Conservation (phyloP, 1,140 invertebrate species). For the Contarinia nasturtii region DNA sequence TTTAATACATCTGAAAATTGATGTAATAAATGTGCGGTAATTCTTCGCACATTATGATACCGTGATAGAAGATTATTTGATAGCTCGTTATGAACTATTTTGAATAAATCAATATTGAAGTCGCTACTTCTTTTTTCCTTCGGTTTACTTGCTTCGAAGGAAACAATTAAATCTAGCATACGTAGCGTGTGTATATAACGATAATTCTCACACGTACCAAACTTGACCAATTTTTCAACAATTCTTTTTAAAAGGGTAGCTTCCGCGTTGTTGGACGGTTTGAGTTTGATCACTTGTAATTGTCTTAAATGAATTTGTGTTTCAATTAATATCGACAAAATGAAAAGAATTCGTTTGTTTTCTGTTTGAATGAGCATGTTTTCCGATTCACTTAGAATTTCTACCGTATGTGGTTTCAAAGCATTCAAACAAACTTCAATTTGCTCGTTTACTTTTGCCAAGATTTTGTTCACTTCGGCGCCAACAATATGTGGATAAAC, state of each 20-base stretch:
- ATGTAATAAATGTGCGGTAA: slow-evolving; percentile 50
- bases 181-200: not conserved
- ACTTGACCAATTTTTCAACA: not conserved
- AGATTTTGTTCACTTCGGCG: slow-evolving; percentile 13
- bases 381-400: not conserved
- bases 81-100: slow-evolving; percentile 29
- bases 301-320: slow-evolving; percentile 6
- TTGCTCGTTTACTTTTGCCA: not conserved
- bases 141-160: not conserved
- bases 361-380: not conserved
- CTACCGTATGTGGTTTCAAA: not conserved
- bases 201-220: not conserved
- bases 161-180: not conserved
- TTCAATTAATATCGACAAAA: slow-evolving; percentile 12
- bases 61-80: slow-evolving; percentile 38
- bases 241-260: not conserved
- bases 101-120: slow-evolving; percentile 8
- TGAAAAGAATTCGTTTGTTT: slow-evolving; percentile 7
- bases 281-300: slow-evolving; percentile 8
- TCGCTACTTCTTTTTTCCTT: not conserved
- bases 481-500: slow-evolving; percentile 38
- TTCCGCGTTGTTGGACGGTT: not conserved
- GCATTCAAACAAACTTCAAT: not conserved
- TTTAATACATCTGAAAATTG: slow-evolving; percentile 34
- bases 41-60: slow-evolving; percentile 41